Percentiles rank a stretch among this genome's conserved stretches.
Evolutionary conservation across 1,140 invertebrate genomes (phyloP).

Genomic region (Panagrolaimus sp.): DNA sequence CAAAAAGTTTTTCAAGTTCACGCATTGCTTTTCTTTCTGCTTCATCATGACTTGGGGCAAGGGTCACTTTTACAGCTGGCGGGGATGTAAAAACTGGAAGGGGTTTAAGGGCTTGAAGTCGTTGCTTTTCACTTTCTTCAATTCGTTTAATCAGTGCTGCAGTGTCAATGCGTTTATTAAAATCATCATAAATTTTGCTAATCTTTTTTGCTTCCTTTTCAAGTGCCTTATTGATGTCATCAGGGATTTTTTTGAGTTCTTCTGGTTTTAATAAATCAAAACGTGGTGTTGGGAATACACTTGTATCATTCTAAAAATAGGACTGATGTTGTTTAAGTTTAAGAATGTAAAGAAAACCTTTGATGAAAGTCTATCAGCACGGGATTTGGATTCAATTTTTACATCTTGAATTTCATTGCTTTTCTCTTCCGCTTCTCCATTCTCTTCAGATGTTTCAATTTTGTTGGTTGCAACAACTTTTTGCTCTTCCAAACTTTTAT

Average conservation of each 20-base stretch:
- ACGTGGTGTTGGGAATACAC: neutral
- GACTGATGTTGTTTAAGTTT: neutral
- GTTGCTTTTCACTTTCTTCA: neutral
- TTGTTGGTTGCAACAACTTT: neutral
- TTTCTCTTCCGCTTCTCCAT: neutral
- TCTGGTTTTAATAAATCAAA: slow-evolving; percentile 3
- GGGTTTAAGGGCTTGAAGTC: neutral
- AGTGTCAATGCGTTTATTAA: slow-evolving; percentile 1
- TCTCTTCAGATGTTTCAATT: neutral
- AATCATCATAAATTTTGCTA: neutral
- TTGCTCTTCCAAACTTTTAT: neutral
- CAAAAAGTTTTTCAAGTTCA: neutral
- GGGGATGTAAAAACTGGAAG: neutral
- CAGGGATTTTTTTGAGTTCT: neutral
- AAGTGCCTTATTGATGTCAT: neutral
- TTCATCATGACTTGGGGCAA: neutral
- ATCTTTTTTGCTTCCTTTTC: slow-evolving; percentile 4
- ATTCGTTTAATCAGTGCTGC: neutral
- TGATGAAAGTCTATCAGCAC: no score
- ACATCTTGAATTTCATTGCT: neutral
- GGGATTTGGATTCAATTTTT: neutral
- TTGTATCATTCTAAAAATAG: neutral
- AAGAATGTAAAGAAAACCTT: no score
- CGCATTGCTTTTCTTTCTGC: neutral
- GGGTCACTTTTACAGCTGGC: neutral